Evolutionary conservation across 2,113 vertebrate species (phyloP), one percentile per base, ranked within the genome.

Genomic region (Sprattus sprattus): DNA sequence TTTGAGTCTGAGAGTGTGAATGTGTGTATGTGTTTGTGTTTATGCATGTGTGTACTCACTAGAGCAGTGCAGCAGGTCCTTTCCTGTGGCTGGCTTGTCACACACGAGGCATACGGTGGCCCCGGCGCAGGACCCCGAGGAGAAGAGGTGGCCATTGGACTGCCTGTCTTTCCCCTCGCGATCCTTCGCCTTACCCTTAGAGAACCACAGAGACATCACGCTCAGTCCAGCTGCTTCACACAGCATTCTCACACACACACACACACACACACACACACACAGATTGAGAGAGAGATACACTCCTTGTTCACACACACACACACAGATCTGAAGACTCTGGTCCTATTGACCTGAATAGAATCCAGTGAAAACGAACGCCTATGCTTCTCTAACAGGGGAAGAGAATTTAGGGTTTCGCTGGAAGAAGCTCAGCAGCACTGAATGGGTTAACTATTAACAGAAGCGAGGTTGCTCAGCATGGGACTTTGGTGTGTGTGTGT

Each of bases 161-260:
- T 92, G 88, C 89, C 96, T 96, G 71, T 97, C 97, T 92, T 97
- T 99, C 22, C 95, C 95, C 92, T 97, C 98, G 83, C 91, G 90
- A 85, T 98, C 97, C 92, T 97, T 99, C 88, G 83, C 96, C 92
- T 98, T 99, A 32, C 93, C 94, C 98, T 99, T 96, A 60, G 87
- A 93, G 91, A 90, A 89, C 90, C 88, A 92, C 75, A 92, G 88
- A 89, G 89, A 90, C 82, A 78, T 78, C 11, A 1, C 9, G 13
- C 71, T 78, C 32, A 78, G 28, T 60, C 54, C 18, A 54, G 18
- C 52, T 18, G 18, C 52, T 54, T 15, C 28, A 32, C n/a, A n/a
- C n/a, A n/a, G 1, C 67, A 75, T 28, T 8, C 67, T 11, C 67
- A 71, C 64, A 71, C 25, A 71, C 64, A 28, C 25, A 64, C 9